phyloP scores from a whole-genome alignment of 2,113 vertebrate genomes.

The Vireo altiloquus region DNA sequence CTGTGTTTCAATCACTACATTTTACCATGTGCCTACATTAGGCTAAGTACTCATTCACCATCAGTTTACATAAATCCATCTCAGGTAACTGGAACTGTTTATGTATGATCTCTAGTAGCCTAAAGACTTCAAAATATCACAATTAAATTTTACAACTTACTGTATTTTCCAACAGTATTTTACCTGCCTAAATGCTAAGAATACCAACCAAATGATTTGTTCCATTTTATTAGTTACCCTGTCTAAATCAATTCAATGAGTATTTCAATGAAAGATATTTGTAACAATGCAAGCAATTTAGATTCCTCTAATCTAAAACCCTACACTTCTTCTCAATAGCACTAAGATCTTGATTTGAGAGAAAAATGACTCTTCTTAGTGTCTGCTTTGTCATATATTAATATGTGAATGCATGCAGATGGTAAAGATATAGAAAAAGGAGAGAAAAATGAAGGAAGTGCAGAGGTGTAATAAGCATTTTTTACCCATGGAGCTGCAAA shows the following conservation, averaged over 20 bases:
- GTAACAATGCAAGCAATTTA: neutral
- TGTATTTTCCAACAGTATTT: neutral
- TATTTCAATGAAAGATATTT: neutral
- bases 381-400: neutral
- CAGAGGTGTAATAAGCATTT: neutral
- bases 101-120: neutral
- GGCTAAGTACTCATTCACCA: neutral
- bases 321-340: neutral
- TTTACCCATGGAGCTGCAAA: slow-evolving; percentile 94
- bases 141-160: neutral
- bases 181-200: neutral
- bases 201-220: neutral
- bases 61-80: neutral
- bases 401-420: neutral
- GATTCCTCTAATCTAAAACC: neutral
- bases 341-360: neutral
- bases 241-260: neutral
- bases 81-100: neutral
- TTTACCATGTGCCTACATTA: neutral
- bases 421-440: neutral
- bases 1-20: neutral
- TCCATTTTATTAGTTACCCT: neutral
- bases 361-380: neutral
- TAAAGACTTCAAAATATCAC: neutral
- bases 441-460: neutral